Evolutionary conservation across 1,140 invertebrate genomes (phyloP).

Genomic region (Pseudomyrmex pallidus): DNA sequence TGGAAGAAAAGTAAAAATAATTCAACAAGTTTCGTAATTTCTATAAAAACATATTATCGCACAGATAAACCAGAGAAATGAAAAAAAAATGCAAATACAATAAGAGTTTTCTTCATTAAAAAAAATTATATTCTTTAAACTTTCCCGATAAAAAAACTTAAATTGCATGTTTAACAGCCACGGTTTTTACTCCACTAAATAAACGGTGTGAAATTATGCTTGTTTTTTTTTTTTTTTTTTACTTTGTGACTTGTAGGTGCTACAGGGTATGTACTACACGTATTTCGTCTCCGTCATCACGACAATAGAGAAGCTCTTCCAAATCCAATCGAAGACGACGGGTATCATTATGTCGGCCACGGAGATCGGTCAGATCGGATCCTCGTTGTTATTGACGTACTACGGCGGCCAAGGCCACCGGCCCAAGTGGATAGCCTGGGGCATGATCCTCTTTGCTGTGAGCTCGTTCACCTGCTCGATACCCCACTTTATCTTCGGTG

Average conservation of each 20-base stretch:
- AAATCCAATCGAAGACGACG: constrained; percentile 97
- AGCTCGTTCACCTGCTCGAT: constrained; percentile 95
- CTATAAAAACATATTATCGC: neutral
- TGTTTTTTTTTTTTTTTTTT: neutral
- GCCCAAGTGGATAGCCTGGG: constrained; percentile 98
- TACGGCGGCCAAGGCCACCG: constrained; percentile 97
- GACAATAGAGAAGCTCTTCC: constrained; percentile 98
- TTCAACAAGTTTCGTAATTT: neutral
- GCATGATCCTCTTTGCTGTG: constrained; percentile 95
- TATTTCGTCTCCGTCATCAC: constrained; percentile 99
- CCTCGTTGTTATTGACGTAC: constrained; percentile 95
- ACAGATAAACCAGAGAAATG: neutral
- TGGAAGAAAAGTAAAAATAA: neutral
- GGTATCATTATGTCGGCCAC: constrained; percentile 97
- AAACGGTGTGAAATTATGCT: neutral
- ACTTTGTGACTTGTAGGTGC: constrained; percentile 81
- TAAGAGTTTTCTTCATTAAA: too few relatives aligned
- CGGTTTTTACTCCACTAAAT: neutral
- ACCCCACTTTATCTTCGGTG: constrained; percentile 93
- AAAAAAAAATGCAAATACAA: neutral
- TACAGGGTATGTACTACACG: constrained; percentile 97
- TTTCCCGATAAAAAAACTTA: neutral
- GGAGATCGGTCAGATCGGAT: constrained; percentile 97
- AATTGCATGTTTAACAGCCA: neutral
- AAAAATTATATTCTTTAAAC: neutral